Evolutionary conservation across 1,140 invertebrate genomes (phyloP), one percentile per base, ranked within the genome.

Genomic region (Grapholita molesta): DNA sequence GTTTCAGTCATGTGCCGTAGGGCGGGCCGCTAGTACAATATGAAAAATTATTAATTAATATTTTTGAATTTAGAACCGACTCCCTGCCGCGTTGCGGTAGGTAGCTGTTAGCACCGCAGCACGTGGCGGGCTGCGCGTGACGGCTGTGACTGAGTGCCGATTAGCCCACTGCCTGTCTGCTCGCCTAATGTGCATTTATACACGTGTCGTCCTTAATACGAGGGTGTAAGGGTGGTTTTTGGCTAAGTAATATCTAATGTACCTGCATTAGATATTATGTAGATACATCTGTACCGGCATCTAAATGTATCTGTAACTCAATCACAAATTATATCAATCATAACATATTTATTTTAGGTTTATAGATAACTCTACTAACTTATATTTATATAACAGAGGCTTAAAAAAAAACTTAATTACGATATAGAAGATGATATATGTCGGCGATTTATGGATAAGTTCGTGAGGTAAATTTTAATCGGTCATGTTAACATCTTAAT

Each of bases 121-220:
- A 80, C 78, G 81, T 77, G 74, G 28, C 70, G 21, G 35, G 2
- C 77, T 86, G 83, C 74, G 68, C 71, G 73, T 83, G 83, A 80
- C 82, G 73, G 61, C 69, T 69, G 74, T 84, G 83, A 87, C 78
- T 74, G 79, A 84, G 82, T 84, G 77, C 76, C 82, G 83, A 82
- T 85, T 84, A 80, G 80, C 76, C 73, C 71, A 74, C 80, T 79
- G 81, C 75, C 80, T 77, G 71, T 64, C 71, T 64, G 42, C 70
- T 66, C 25, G 38, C 42, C 42, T 48, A 48, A 48, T 48, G 42
- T 18, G 42, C 42, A 48, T 18, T 48, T 21, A 21, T 21, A 21
- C 6, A 21, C 42, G n/a, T 42, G 38, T 7, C 6, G 42, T 0
- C 15, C 18, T 48, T 21, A 48, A 21, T 48, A 48, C 42, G 8